Percentiles rank a stretch among this genome's conserved stretches.
These are phyloP conservation scores for Mystacornis crossleyi DNA, from an alignment of 2,113 vertebrate species.

Conservation along the genomic window DNA sequence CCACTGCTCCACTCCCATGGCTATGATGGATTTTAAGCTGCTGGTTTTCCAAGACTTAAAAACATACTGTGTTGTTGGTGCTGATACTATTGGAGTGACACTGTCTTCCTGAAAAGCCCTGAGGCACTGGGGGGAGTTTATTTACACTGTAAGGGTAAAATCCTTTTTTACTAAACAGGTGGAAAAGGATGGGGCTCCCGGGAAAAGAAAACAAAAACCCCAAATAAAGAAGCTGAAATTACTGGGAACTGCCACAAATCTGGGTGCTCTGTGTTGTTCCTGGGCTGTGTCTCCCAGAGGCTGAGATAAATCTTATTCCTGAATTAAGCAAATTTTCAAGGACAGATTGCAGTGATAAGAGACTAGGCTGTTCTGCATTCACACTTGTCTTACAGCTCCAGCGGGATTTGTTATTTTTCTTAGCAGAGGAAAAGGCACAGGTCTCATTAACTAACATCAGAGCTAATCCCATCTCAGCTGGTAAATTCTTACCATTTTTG, in stretches of 20 bases:
- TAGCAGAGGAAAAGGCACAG: background rate
- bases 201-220: too few relatives aligned
- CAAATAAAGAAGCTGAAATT: background rate
- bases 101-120: background rate
- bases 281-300: background rate
- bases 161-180: background rate
- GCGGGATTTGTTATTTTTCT: background rate
- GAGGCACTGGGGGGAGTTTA: background rate
- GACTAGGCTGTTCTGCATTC: background rate
- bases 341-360: background rate
- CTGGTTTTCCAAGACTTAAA: background rate
- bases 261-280: background rate
- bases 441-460: background rate
- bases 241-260: background rate
- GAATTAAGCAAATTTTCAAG: background rate
- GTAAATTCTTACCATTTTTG: background rate
- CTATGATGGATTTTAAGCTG: background rate
- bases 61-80: background rate
- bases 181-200: background rate
- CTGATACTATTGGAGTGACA: background rate
- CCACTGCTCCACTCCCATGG: background rate
- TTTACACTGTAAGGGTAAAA: background rate
- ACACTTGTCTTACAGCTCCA: background rate
- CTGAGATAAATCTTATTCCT: background rate
- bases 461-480: background rate